Evolutionary conservation across 2,113 vertebrate species (phyloP).

Genomic region (Charina bottae): DNA sequence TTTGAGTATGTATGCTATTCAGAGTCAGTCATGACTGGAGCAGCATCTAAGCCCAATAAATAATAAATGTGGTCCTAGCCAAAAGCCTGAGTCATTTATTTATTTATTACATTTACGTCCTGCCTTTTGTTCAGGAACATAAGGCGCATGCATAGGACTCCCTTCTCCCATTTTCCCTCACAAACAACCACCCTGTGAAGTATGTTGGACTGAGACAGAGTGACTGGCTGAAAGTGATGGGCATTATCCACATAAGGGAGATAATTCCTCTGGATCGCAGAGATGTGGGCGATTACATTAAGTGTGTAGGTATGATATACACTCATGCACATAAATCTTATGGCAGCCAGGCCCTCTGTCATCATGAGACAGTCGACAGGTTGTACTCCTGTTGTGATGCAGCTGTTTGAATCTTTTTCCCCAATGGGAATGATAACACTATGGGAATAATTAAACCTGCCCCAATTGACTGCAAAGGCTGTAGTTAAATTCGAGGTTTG

Average conservation of each 20-base stretch:
- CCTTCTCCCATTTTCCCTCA: not conserved
- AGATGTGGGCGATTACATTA: too few species aligned
- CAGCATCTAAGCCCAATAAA: not conserved
- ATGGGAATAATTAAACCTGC: not conserved
- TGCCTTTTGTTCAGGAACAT: not conserved
- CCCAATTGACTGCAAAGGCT: not conserved
- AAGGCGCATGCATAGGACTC: not conserved
- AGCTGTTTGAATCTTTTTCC: not conserved
- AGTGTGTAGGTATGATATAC: too few species aligned
- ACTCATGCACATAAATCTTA: too few species aligned
- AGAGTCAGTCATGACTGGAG: not conserved
- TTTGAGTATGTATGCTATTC: not conserved
- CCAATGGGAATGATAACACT: not conserved
- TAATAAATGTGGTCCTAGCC: not conserved
- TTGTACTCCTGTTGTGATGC: not conserved
- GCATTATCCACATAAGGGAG: not conserved
- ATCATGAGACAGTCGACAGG: not conserved
- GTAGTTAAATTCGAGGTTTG: not conserved
- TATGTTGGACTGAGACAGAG: not conserved
- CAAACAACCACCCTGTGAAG: not conserved
- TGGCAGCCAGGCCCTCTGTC: not conserved
- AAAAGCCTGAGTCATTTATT: not conserved
- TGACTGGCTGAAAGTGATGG: not conserved
- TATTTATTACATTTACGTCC: not conserved
- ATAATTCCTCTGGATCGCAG: not conserved